Base-by-base conservation (phyloP, 2,113 vertebrate genomes). In the Taurulus bubalis region DNA sequence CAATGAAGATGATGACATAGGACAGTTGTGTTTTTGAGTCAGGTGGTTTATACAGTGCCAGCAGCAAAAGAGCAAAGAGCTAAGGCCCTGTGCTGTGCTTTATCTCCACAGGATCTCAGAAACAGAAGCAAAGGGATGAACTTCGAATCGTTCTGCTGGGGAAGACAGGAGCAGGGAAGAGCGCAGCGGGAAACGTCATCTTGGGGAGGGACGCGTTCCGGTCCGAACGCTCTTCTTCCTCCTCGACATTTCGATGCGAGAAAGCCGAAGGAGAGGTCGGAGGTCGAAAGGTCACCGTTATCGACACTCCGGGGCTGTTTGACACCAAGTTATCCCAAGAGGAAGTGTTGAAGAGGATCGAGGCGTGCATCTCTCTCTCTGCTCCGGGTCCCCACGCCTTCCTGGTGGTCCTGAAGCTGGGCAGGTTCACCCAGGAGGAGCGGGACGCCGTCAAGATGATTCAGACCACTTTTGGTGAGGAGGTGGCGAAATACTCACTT, bases 301-400 rank as follows among this genome's bases (percentile, higher is more conserved):
- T 95, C 0, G 94, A 95, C 62, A 95, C 91, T 0, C 93, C 94
- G 0, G 94, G 91, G 3, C 65, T 95, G 36, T 95, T 94, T 36
- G 90, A 95, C 83, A 93, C 92, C 0, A 58, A 87, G 2, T 7
- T 47, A 0, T 8, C 1, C 0, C 60, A 89, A 14, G 79, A 69
- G 0, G 84, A 92, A 16, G 90, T 85, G 0, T 0, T 6, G 9
- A 78, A 8, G 14, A 91, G 85, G 87, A 92, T 94, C 0, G 15
- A 6, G 12, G 68, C 5, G 1, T 94, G 91, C 8, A 64, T 91
- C 6, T 42, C 81, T 3, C 80, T 92, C 60, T 80, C 84, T 3
- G 64, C 75, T 2, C 92, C 92, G 3, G 90, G 88, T 30, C 90
- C 92, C 8, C 91, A 94, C 1, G 82, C 66, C 32, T 94, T 94